A percentile compares a stretch with the other conserved stretches of the same genome.
Conservation (phyloP, 2,113 vertebrate species). For the Epinephelus fuscoguttatus region DNA sequence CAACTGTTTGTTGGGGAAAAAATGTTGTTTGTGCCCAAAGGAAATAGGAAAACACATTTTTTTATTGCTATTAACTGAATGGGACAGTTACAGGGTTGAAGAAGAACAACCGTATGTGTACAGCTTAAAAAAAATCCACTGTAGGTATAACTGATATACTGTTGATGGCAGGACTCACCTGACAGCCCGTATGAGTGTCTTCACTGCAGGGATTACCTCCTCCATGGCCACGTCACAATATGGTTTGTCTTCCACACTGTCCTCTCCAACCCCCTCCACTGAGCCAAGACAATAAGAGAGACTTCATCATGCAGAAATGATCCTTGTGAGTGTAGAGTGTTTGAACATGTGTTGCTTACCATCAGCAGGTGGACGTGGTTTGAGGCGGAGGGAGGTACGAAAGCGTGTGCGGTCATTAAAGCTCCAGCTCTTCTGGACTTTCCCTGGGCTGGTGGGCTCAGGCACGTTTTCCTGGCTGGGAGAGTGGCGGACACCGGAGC, state of each 20-base stretch:
- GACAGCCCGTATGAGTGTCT: conserved; percentile 93
- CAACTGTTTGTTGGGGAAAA: background rate
- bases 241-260: conserved; percentile 91
- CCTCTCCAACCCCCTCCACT: conserved; percentile 89
- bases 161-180: conserved; percentile 84
- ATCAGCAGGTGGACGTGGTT: conserved; percentile 86
- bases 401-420: conserved; percentile 97
- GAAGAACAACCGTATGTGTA: background rate
- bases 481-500: conserved; percentile 84
- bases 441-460: conserved; percentile 89
- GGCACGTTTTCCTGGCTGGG: conserved; percentile 90
- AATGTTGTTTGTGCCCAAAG: background rate
- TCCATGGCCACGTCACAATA: conserved; percentile 94
- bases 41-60: background rate
- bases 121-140: background rate
- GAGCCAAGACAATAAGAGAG: conserved; percentile 31
- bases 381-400: conserved; percentile 94
- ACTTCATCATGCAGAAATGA: background rate
- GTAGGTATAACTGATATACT: background rate
- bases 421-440: conserved; percentile 99
- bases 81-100: background rate
- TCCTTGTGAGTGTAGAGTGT: background rate
- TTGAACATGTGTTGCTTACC: conserved; percentile 76
- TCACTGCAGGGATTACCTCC: conserved; percentile 94
- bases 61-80: background rate